Evolutionary conservation across 2,888 invertebrate genomes (phyloP).

Genomic region (Drosophila lutescens): DNA sequence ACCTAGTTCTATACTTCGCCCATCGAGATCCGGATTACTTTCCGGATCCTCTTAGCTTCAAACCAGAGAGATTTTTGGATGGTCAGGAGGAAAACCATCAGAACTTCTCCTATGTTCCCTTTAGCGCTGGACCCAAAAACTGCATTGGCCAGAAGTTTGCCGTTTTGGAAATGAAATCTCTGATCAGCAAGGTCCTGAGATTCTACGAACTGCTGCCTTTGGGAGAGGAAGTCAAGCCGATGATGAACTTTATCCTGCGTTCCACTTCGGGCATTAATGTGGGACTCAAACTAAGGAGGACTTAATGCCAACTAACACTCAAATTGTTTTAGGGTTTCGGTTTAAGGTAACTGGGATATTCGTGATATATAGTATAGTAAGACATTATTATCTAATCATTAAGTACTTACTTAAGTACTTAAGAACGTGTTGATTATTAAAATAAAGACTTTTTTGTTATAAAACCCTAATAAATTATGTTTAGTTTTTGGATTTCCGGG

Average conservation of each 20-base stretch:
- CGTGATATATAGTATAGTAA: constrained; percentile 3
- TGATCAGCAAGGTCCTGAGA: constrained; percentile 72
- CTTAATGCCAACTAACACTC: not conserved
- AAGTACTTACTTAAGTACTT: constrained; percentile 13
- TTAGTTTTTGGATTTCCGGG: not conserved
- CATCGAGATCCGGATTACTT: constrained; percentile 67
- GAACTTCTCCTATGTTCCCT: constrained; percentile 75
- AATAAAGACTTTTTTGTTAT: constrained; percentile 4
- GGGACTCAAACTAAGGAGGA: constrained; percentile 59
- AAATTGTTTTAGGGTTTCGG: not conserved
- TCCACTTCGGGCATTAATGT: constrained; percentile 70
- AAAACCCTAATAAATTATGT: not conserved
- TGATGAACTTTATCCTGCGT: constrained; percentile 71
- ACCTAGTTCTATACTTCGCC: constrained; percentile 59
- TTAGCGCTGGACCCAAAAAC: constrained; percentile 80
- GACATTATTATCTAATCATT: not conserved
- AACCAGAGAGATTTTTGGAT: constrained; percentile 81
- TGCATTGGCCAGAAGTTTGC: constrained; percentile 82
- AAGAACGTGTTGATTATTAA: not conserved
- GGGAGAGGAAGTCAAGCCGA: constrained; percentile 62
- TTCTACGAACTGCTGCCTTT: constrained; percentile 70
- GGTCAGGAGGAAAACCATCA: constrained; percentile 82
- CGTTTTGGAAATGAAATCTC: constrained; percentile 77
- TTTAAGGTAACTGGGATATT: constrained; percentile 20
- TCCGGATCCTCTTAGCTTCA: constrained; percentile 71